These are phyloP conservation scores for Drosophila pallidifrons DNA, from an alignment of 1,140 invertebrate species.

Conservation along the genomic window DNA sequence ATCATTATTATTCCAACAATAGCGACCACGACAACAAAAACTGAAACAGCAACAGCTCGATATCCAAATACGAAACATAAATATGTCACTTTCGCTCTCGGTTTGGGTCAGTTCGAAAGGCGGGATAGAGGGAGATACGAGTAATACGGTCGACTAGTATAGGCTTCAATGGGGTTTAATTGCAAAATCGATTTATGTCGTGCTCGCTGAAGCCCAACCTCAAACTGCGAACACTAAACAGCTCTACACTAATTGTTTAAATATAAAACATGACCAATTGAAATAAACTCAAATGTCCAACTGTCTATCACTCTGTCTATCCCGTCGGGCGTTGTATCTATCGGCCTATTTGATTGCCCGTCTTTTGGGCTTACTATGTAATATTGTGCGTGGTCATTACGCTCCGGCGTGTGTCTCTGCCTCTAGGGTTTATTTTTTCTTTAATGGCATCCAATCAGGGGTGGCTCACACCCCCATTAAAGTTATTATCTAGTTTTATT, in stretches of 20 bases:
- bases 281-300: constrained; percentile 31
- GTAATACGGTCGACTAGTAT: neutral
- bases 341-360: constrained; percentile 35
- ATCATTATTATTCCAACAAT: constrained; percentile 8
- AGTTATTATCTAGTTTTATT: constrained; percentile 60
- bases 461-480: constrained; percentile 7
- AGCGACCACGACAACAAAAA: constrained; percentile 1
- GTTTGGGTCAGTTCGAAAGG: constrained; percentile 1
- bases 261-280: constrained; percentile 50
- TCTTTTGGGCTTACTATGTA: constrained; percentile 29
- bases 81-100: constrained; percentile 73
- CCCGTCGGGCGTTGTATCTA: constrained; percentile 12
- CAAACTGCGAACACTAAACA: constrained; percentile 16
- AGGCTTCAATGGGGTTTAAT: constrained; percentile 70
- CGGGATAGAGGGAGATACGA: constrained; percentile 1
- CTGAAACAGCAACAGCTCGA: constrained; percentile 33
- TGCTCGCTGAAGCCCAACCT: constrained; percentile 52
- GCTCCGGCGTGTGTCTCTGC: constrained; percentile 32
- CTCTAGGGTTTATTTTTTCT: constrained; percentile 33
- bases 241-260: constrained; percentile 53
- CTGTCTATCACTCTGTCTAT: constrained; percentile 32
- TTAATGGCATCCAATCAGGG: constrained; percentile 49
- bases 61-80: constrained; percentile 43
- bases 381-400: constrained; percentile 80
- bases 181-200: constrained; percentile 79